Evolutionary conservation across 2,888 invertebrate genomes (phyloP), one percentile per base, ranked within the genome.

Genomic region (Cryptophagus acutangulus): DNA sequence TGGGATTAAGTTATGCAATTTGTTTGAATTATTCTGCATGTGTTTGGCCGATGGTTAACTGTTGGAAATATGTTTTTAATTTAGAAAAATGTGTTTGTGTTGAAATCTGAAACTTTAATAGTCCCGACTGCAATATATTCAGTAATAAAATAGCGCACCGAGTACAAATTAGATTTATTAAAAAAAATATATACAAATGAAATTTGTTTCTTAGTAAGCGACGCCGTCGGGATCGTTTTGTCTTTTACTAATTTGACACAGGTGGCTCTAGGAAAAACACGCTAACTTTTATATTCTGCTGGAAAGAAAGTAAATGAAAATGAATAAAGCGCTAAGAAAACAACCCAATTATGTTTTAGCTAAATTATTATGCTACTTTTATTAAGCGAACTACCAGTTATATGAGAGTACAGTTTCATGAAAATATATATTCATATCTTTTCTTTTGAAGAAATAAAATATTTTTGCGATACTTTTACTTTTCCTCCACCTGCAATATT

Each of bases 171-270:
- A 58, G 54, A 56, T 57, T 55, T 55, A 56, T 57, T 49, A 45
- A 54, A 57, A 57, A 57, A 51, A 50, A 31, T 26, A 12, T 52
- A 46, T 48, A 55, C 48, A 51, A 52, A 55, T 49, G 55, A 53
- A 52, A 55, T 55, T 54, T 53, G 52, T 57, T 53, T 48, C 40
- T 49, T 47, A 38, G 40, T 41, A 40, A 37, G 41, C 43, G 54
- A 52, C 55, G 50, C 62, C 57, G 56, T 52, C 55, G 62, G 62
- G 60, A 62, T 49, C 57, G 53, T 55, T 63, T 63, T 60, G 61
- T 64, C 62, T 64, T 62, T 52, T 53, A 54, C 62, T 66, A 67
- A 67, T 67, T 66, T 62, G 63, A 64, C 65, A 63, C 66, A 67
- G 66, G 66, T 66, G 66, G 62, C 59, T 52, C 54, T 41, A 33